Conservation (phyloP, 2,113 vertebrate genomes). For the Talpa occidentalis region DNA sequence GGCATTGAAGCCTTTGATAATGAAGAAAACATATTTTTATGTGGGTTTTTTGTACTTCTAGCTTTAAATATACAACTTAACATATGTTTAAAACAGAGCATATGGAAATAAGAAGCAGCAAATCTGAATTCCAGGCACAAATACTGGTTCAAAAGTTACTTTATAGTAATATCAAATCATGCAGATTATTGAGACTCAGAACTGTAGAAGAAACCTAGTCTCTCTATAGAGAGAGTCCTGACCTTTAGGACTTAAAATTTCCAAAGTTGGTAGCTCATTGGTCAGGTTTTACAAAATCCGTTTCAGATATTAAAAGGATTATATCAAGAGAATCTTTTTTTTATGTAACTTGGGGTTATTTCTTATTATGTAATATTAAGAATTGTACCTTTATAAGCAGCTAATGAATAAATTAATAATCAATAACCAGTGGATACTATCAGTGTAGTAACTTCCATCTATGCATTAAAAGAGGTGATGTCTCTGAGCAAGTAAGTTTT, state of each 20-base stretch:
- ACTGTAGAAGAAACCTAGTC: neutral
- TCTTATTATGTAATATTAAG: neutral
- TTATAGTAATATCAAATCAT: slow-evolving; percentile 54
- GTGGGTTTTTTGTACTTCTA: slow-evolving; percentile 79
- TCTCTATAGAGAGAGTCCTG: too few relatives aligned
- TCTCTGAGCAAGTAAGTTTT: neutral
- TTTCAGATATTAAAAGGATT: slow-evolving; percentile 21
- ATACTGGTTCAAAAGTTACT: slow-evolving; percentile 71
- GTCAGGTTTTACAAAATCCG: slow-evolving; percentile 4
- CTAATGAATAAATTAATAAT: neutral
- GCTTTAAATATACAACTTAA: slow-evolving; percentile 86
- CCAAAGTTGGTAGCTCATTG: neutral
- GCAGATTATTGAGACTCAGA: slow-evolving; percentile 58
- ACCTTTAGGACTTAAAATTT: neutral
- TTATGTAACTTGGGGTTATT: neutral
- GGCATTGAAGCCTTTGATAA: slow-evolving; percentile 79
- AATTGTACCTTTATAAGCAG: neutral
- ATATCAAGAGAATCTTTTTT: neutral
- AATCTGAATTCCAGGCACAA: slow-evolving; percentile 82
- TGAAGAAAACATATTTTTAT: slow-evolving; percentile 86
- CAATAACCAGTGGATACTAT: neutral
- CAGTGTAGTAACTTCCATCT: neutral
- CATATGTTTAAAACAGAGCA: slow-evolving; percentile 86
- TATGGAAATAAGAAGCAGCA: slow-evolving; percentile 85
- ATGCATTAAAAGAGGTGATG: neutral